A percentile compares a stretch with the other conserved stretches of the same genome.
phyloP scores from a whole-genome alignment of 2,113 vertebrate genomes.

The Mellivora capensis region DNA sequence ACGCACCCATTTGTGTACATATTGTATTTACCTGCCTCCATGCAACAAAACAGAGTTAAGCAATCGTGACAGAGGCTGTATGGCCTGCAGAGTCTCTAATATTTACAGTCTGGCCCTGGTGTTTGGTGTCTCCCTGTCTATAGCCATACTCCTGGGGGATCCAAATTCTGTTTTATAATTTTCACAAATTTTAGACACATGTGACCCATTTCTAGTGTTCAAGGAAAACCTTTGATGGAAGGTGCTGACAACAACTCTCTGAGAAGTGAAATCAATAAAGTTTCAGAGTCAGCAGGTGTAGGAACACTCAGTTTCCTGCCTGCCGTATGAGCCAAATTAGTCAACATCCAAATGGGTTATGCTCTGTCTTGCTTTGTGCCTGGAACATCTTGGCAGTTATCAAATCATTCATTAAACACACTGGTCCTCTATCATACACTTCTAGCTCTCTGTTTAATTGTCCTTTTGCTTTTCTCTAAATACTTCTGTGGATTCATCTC shows the following conservation, averaged over 20 bases:
- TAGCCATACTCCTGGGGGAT: too few relatives aligned
- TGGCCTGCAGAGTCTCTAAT: background rate
- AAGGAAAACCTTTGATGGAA: background rate
- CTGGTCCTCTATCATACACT: background rate
- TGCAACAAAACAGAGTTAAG: background rate
- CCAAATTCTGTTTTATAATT: background rate
- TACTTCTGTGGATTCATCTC: slow-evolving; percentile 49
- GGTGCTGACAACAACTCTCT: background rate
- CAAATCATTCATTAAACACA: slow-evolving; percentile 22
- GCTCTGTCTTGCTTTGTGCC: background rate
- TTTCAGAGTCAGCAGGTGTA: background rate
- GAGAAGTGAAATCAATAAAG: background rate
- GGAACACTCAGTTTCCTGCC: background rate
- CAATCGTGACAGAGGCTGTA: background rate
- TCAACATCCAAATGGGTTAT: background rate
- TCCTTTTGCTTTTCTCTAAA: slow-evolving; percentile 45
- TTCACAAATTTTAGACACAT: background rate
- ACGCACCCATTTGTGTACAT: background rate
- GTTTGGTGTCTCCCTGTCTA: background rate
- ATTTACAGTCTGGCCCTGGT: background rate
- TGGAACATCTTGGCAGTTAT: slow-evolving; percentile 18
- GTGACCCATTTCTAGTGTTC: background rate
- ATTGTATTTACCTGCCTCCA: background rate
- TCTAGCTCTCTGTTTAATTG: slow-evolving; percentile 43
- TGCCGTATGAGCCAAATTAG: background rate